These are phyloP conservation scores for Himalopsyche tibetana DNA, from an alignment of 2,888 invertebrate species.

Conservation along the genomic window DNA sequence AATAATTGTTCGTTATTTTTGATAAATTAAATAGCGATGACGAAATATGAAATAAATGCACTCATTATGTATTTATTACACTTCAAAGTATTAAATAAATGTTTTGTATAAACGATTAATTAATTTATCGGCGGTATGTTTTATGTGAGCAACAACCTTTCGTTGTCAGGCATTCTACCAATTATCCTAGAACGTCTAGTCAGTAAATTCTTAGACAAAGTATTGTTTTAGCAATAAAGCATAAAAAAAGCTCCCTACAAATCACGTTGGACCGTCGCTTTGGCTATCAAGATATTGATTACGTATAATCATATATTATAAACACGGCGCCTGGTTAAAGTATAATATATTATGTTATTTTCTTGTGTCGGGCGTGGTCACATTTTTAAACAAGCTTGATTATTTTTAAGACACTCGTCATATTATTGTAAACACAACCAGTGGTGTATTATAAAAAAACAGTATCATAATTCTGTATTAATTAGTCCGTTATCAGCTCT, in stretches of 20 bases:
- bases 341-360: slow-evolving; percentile 3
- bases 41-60: too few relatives aligned
- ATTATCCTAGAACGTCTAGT: background rate
- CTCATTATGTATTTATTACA: too few relatives aligned
- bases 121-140: too few relatives aligned
- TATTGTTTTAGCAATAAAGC: background rate
- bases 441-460: background rate
- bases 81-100: too few relatives aligned
- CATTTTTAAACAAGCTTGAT: background rate
- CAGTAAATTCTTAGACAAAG: background rate
- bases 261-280: background rate
- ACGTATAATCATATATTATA: slow-evolving; percentile 4
- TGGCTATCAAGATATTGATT: background rate
- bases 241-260: background rate
- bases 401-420: background rate
- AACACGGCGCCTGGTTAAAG: background rate
- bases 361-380: background rate
- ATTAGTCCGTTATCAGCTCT: too few relatives aligned
- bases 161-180: background rate
- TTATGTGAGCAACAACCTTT: too few relatives aligned
- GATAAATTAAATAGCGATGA: too few relatives aligned
- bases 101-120: too few relatives aligned
- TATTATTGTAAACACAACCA: background rate
- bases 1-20: too few relatives aligned
- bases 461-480: too few relatives aligned